Base-by-base conservation (phyloP, 2,797 vertebrate species). In the Menidia menidia region DNA sequence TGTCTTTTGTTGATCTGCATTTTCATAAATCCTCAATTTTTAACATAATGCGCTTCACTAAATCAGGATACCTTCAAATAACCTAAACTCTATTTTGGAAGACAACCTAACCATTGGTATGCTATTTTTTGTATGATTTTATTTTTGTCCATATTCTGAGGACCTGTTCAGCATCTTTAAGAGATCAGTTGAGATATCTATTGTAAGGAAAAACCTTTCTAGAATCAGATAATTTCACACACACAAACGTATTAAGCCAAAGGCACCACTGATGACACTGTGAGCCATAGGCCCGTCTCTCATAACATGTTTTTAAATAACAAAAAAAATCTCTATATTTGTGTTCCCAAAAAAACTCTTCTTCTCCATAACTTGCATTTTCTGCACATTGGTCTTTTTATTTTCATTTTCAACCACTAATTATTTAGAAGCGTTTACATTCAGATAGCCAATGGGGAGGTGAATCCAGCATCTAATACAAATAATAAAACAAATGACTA, bases 201-300 rank as follows among this genome's bases (percentile, higher is more conserved):
- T 50, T 41, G 61, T 48, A 4, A 73, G 7, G 48, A 50, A 51
- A 51, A 25, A 12, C 48, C 2, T 50, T 18, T 16, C 7, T 1
- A 43, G n/a, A 11, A 56, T 3, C 55, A 14, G 56, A 43, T 3
- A 31, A n/a, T 25, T 44, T 19, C 10, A 42, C 42, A 3, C 43
- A 42, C 45, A 72, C 11, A 58, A 50, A 35, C 10, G 32, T 16
- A 32, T 35, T 2, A 9, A 75, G 68, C 68, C 70, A 71, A 83
- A 87, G 81, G 85, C 84, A 84, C 81, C 72, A 14, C 45, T 68
- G 54, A 18, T 14, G 47, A 4, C 60, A 60, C 47, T 45, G 25
- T 61, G 44, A 60, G 52, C 60, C 30, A 54, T 55, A 74, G 68
- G 79, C 66, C 65, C n/a, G 12, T 75, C 71, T 54, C 35, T 43